These are phyloP conservation scores for Polypedilum vanderplanki DNA, from an alignment of 1,140 invertebrate genomes.

Conservation along the genomic window DNA sequence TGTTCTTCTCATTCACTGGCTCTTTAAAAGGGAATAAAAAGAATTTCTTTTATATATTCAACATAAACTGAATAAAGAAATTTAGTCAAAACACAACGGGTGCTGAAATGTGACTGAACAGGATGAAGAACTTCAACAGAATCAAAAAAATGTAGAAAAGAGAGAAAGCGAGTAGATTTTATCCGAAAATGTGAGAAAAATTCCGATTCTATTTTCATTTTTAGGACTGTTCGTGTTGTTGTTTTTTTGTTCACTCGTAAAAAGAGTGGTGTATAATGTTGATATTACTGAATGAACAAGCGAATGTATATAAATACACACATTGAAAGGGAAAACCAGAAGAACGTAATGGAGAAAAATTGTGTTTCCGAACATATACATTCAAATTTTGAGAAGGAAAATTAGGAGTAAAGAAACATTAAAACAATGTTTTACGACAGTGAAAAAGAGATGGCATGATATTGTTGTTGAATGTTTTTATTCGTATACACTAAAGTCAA, in stretches of 20 bases:
- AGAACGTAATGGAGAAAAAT: no score
- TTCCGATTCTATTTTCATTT: conserved; percentile 19
- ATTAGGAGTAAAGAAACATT: no score
- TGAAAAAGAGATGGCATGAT: not conserved
- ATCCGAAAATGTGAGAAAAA: conserved; percentile 5
- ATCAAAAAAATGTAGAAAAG: not conserved
- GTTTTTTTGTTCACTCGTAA: not conserved
- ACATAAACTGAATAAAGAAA: not conserved
- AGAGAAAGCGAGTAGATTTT: conserved; percentile 1
- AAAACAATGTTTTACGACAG: not conserved
- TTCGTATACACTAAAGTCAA: no score
- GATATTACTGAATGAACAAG: not conserved
- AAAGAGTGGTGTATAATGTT: not conserved
- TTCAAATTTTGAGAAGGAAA: no score
- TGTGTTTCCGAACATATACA: no score
- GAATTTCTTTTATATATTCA: not conserved
- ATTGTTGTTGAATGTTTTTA: conserved; percentile 6
- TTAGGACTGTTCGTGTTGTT: not conserved
- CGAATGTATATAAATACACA: not conserved
- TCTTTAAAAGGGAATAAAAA: no score
- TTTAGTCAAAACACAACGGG: conserved; percentile 23
- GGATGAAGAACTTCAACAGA: conserved; percentile 11
- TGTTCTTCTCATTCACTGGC: no score
- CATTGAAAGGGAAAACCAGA: conserved; percentile 12
- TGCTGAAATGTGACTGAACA: conserved; percentile 17